phyloP scores from a whole-genome alignment of 2,113 vertebrate species.

The Chunga burmeisteri region DNA sequence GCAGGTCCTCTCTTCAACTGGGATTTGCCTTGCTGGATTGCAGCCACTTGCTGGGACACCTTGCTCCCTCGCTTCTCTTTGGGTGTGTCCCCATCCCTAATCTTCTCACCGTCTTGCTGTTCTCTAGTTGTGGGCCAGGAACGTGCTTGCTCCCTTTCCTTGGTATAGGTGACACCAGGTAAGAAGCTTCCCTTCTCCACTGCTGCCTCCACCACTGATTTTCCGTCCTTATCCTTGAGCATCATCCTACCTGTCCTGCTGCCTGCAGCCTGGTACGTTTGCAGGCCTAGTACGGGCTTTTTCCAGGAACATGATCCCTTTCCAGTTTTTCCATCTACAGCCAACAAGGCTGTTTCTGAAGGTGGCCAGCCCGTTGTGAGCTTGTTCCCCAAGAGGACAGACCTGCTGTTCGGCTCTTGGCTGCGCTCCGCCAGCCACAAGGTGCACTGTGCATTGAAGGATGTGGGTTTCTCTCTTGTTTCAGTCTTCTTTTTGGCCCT shows the following conservation, averaged over 20 bases:
- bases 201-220: neutral
- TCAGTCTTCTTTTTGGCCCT: neutral
- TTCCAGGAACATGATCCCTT: neutral
- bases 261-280: neutral
- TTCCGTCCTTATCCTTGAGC: neutral
- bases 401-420: neutral
- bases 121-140: neutral
- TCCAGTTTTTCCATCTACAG: neutral
- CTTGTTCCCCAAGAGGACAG: conserved; percentile 50
- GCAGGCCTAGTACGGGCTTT: neutral
- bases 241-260: neutral
- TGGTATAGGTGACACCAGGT: neutral
- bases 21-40: neutral
- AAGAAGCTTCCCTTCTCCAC: neutral
- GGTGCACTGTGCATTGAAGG: neutral
- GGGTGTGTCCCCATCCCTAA: neutral
- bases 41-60: conserved; percentile 8
- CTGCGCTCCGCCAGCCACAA: neutral
- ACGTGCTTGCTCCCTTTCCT: neutral
- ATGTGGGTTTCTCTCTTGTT: neutral
- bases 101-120: neutral
- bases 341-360: conserved; percentile 48
- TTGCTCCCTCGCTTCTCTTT: neutral
- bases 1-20: neutral
- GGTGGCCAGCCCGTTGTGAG: conserved; percentile 74